Base-by-base conservation (phyloP, 2,113 vertebrate species). In the Paramormyrops kingsleyae region DNA sequence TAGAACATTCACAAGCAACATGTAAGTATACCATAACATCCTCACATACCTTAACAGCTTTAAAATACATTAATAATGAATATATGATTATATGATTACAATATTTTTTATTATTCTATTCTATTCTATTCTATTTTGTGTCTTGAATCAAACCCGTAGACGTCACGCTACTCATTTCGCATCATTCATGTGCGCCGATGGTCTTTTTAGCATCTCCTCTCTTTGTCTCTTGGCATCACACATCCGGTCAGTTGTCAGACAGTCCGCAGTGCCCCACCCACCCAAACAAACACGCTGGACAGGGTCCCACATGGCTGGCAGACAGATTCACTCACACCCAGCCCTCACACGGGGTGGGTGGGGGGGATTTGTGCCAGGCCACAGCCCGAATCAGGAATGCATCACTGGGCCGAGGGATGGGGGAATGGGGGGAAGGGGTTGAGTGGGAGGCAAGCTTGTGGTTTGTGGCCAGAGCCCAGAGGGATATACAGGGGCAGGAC, bases 301-400 rank as follows among this genome's bases (percentile, higher is more conserved):
- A 19, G 74, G 35, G 35, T 77, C 74, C 70, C 74, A 77, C 74
- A 77, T 77, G 74, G 74, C 44, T 70, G 27, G 24, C 53, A 62
- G 50, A 42, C 50, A 44, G 35, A 62, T 52, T 88, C 35, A 42
- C 87, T 46, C 83, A 62, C 53, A 88, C 27, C 7, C 42, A 44
- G 52, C 52, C 35, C 87, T 35, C 66, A 62, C 62, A 47, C 42
- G 21, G 19, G 31, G 13, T 5, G 66, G 66, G 70, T 31, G 70
- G 52, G 35, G 44, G 42, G 46, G 88, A 77, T 88, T 88, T 77
- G 66, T 50, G 62, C 62, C 44, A 88, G 88, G 42, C 44, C 44
- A 6, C n/a, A 77, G 27, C 62, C 88, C 88, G 47, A 88, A 88
- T 62, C 62, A 49, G 88, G n/a, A n/a, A n/a, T 13, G 42, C 87